Base-by-base conservation (phyloP, 1,140 invertebrate species). In the Lordiphosa mommai region DNA sequence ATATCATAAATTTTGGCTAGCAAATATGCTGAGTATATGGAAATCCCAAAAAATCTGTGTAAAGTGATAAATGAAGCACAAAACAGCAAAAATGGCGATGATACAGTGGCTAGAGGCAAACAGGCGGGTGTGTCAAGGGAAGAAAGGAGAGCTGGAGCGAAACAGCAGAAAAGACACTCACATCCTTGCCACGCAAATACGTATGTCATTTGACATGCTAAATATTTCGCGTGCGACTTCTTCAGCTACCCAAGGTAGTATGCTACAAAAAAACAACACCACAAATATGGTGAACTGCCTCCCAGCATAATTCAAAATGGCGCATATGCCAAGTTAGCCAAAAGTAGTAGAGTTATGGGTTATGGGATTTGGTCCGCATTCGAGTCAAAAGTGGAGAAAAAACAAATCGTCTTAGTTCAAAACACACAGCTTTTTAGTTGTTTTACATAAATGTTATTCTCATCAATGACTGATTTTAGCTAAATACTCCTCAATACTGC, bases 141-240 rank as follows among this genome's bases (percentile, higher is more conserved):
- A 6, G n/a, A 23, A 50, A 10, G 27, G 4, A 47, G 49, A 29
- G 17, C 7, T 10, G 5, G 7, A 16, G 12, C 17, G 14, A 12
- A 20, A 32, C 20, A 8, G 20, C 16, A 23, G 46, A 43, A 52
- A 63, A 65, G 46, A 38, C 53, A 59, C 44, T 66, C 59, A 80
- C 74, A 52, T 66, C 47, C 60, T 66, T 51, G 12, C 17, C 40
- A 43, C 17, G 69, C 66, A 86, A 86, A 86, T 86, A 86, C 87
- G 84, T 86, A 86, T 86, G 84, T 72, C 72, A 74, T 63, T 86
- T 86, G 84, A 86, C 84, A 77, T 77, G 76, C 65, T 63, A 84
- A 86, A 86, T 86, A 86, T 86, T 86, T 86, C 47, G 52, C 68
- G 64, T 14, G 38, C 55, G 56, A 58, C 41, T 63, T 66, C 41